Percentiles rank a stretch among this genome's conserved stretches.
Evolutionary conservation across 2,113 vertebrate genomes (phyloP).

Genomic region (Pseudonaja textilis): DNA sequence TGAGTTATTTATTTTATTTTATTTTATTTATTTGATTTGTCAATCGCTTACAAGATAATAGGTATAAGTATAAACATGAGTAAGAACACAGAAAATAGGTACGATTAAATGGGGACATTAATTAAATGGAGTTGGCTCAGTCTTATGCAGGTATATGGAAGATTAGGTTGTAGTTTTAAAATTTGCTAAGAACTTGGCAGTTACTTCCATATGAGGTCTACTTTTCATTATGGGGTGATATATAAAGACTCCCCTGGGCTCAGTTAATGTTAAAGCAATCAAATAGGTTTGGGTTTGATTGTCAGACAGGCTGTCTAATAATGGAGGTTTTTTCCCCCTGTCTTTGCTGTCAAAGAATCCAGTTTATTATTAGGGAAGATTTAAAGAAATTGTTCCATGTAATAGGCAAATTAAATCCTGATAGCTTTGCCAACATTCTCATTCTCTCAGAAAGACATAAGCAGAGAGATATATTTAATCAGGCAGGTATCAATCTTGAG

Average conservation of each 20-base stretch:
- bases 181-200: slow-evolving; percentile 17
- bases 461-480: not conserved
- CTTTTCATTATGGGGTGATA: slow-evolving; percentile 28
- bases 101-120: no score
- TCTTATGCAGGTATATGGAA: not conserved
- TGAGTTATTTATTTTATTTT: no score
- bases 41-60: no score
- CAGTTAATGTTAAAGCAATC: slow-evolving; percentile 57
- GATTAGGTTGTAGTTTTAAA: slow-evolving; percentile 29
- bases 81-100: no score
- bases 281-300: slow-evolving; percentile 51
- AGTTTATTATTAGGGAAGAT: slow-evolving; percentile 56
- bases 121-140: not conserved
- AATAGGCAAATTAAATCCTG: slow-evolving; percentile 41
- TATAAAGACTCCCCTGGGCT: slow-evolving; percentile 35
- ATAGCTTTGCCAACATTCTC: slow-evolving; percentile 38
- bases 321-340: not conserved
- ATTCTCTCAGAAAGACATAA: slow-evolving; percentile 33
- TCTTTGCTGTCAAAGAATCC: slow-evolving; percentile 58
- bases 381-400: slow-evolving; percentile 47
- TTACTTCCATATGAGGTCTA: slow-evolving; percentile 19
- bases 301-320: slow-evolving; percentile 49
- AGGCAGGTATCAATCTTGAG: slow-evolving; percentile 11
- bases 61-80: no score
- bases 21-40: no score